phyloP scores from a whole-genome alignment of 2,113 vertebrate species.

The Oreotragus oreotragus region DNA sequence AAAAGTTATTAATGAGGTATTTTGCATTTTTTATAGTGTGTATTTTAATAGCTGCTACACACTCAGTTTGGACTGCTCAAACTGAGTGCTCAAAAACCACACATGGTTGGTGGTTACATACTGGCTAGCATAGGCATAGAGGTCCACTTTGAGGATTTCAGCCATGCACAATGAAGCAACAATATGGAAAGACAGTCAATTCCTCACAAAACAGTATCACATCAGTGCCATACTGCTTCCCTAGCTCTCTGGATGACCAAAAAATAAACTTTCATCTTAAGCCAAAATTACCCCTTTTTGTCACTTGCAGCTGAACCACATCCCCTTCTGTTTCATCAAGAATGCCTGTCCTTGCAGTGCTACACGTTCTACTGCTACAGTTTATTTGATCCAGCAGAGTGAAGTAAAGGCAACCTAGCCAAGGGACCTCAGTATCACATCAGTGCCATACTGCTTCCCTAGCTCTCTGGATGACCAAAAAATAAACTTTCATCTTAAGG shows the following conservation, averaged over 20 bases:
- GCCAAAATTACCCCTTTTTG: neutral
- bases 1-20: neutral
- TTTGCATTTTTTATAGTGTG: neutral
- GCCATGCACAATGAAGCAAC: neutral
- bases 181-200: neutral
- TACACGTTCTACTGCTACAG: neutral
- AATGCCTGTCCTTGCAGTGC: neutral
- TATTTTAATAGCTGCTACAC: neutral
- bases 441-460: neutral
- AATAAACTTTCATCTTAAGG: neutral
- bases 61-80: neutral
- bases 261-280: neutral
- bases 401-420: neutral
- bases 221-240: neutral
- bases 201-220: neutral
- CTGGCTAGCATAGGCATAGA: neutral
- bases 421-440: neutral
- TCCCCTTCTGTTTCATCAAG: neutral
- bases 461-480: neutral
- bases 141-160: neutral
- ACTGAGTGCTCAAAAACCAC: neutral
- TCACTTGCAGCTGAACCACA: neutral
- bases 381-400: neutral
- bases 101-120: neutral
- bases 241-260: neutral